A percentile compares a stretch with the other conserved stretches of the same genome.
phyloP scores from a whole-genome alignment of 2,113 vertebrate species.

The Cairina moschata region DNA sequence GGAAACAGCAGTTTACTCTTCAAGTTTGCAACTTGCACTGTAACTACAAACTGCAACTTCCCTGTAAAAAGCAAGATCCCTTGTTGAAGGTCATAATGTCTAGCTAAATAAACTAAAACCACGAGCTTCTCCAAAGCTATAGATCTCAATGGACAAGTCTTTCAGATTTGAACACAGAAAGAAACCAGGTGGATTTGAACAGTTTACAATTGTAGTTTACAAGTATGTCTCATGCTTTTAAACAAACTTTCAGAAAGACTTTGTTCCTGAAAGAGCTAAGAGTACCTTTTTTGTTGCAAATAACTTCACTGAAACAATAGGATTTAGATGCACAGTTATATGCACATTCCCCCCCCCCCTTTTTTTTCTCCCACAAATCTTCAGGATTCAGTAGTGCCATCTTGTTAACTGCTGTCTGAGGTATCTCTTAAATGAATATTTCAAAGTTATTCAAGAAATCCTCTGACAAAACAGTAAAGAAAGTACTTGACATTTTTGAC shows the following conservation, averaged over 20 bases:
- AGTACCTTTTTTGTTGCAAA: background rate
- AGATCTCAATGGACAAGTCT: background rate
- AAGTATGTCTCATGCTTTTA: background rate
- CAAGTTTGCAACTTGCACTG: background rate
- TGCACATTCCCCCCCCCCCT: accelerated
- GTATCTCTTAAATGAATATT: background rate
- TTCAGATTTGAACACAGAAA: background rate
- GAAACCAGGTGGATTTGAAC: background rate
- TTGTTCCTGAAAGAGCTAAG: background rate
- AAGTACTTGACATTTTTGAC: conserved; percentile 8
- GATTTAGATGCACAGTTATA: background rate
- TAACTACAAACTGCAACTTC: background rate
- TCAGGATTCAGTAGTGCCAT: background rate
- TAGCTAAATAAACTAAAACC: background rate
- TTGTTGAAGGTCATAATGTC: background rate
- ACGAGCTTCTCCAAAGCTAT: background rate
- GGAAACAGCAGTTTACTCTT: background rate
- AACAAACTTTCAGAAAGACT: background rate
- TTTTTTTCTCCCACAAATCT: background rate
- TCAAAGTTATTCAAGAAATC: background rate
- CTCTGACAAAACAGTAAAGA: background rate
- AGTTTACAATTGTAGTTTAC: background rate
- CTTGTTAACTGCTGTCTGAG: background rate
- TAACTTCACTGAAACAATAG: background rate
- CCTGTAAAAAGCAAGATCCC: background rate